Evolutionary conservation across 2,113 vertebrate genomes (phyloP).

Genomic region (Zootoca vivipara): DNA sequence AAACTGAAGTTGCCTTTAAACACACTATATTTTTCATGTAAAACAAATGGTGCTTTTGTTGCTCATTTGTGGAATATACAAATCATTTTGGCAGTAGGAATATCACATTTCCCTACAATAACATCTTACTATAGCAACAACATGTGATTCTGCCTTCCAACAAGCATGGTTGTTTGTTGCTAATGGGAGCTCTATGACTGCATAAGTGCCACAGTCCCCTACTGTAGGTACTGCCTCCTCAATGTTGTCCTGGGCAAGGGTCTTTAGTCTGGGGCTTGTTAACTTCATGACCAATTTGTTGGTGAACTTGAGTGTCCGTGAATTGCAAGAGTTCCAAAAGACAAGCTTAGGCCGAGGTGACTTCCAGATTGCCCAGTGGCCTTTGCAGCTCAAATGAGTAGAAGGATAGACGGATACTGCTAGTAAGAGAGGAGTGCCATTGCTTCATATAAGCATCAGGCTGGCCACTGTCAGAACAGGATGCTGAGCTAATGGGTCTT

Average conservation of each 20-base stretch:
- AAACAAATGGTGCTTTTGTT: background rate
- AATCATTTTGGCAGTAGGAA: background rate
- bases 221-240: background rate
- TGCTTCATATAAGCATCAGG: too few relatives aligned
- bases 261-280: background rate
- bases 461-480: too few relatives aligned
- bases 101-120: background rate
- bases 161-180: background rate
- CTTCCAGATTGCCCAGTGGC: background rate
- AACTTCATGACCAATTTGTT: background rate
- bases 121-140: background rate
- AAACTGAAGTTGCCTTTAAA: background rate
- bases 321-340: background rate
- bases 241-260: background rate
- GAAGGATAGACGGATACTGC: background rate
- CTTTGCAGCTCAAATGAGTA: background rate
- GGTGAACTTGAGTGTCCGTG: background rate
- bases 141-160: background rate
- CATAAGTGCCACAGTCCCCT: too few relatives aligned
- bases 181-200: too few relatives aligned
- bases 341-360: background rate
- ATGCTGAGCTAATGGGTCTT: too few relatives aligned
- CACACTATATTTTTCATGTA: background rate
- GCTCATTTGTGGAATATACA: background rate
- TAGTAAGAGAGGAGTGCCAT: background rate